Evolutionary conservation across 1,140 invertebrate genomes (phyloP), one percentile per base, ranked within the genome.

Genomic region (Zaprionus kolodkinae): DNA sequence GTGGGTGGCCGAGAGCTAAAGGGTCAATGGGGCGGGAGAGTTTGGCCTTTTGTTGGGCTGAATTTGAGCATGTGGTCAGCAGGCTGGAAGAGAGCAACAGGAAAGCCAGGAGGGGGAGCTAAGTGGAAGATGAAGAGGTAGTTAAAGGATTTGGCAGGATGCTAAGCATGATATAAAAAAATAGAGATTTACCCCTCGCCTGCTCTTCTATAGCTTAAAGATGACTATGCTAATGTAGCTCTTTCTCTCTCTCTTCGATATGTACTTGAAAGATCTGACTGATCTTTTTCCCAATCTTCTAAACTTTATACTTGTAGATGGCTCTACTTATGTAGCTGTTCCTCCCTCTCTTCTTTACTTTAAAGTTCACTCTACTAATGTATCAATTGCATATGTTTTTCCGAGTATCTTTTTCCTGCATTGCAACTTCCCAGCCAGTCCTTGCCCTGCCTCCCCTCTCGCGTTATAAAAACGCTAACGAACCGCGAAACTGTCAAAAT

Each of bases 401-500:
- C 40, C n/a, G 6, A 6, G 6, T n/a, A 43, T 43, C 4, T 38
- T 2, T 2, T 43, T 13, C 13, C 38, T 15, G 1, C 38, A 7
- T 11, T 10, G n/a, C 11, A 50, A 35, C 1, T 15, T 43, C 40
- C 40, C n/a, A 17, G 15, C 5, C 57, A 17, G 12, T 61, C 33
- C 10, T 17, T 30, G 3, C 5, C 15, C 11, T 11, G 0, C n/a
- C 17, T 11, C 10, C 5, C 12, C 4, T 55, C 15, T 62, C 12
- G 5, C 30, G 65, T 36, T 57, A 64, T 57, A 59, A 68, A 80
- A 73, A 76, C 72, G 70, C 81, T 88, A 89, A 89, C 85, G 85
- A 89, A 81, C 85, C 85, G 81, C 85, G 76, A 89, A 85, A 89
- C 86, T 89, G 85, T 89, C 85, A 89, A 89, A 89, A 90, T 81